These are phyloP conservation scores for Oreochromis aureus DNA, from an alignment of 2,113 vertebrate species.

Conservation along the genomic window DNA sequence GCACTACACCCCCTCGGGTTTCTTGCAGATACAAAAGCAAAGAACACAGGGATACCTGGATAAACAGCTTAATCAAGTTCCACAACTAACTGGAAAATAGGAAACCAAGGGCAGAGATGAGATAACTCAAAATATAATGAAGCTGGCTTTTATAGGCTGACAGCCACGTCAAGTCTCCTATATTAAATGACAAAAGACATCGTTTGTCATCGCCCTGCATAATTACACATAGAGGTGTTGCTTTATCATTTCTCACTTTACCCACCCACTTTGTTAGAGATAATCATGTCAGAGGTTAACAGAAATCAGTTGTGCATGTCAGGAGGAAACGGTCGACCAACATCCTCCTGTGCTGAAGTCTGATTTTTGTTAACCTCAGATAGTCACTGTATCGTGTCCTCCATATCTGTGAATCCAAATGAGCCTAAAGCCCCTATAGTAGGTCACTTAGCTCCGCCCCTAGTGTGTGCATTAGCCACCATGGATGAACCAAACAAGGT, in stretches of 20 bases:
- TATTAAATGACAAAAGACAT: neutral
- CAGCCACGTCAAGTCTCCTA: neutral
- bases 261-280: neutral
- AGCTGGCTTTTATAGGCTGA: neutral
- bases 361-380: neutral
- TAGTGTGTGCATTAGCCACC: neutral
- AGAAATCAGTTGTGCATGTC: neutral
- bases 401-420: neutral
- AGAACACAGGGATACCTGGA: neutral
- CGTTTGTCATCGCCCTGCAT: neutral
- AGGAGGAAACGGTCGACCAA: neutral
- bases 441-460: neutral
- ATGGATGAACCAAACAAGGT: neutral
- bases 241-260: neutral
- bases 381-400: neutral
- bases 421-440: neutral
- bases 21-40: neutral
- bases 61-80: neutral
- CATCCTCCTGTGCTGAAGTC: neutral
- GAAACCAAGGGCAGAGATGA: neutral
- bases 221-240: neutral
- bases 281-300: neutral
- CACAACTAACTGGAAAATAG: neutral
- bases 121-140: neutral
- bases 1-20: neutral